Percentiles rank a stretch among this genome's conserved stretches.
These are phyloP conservation scores for Paradoxurus hermaphroditus DNA, from an alignment of 2,113 vertebrate species.

Conservation along the genomic window DNA sequence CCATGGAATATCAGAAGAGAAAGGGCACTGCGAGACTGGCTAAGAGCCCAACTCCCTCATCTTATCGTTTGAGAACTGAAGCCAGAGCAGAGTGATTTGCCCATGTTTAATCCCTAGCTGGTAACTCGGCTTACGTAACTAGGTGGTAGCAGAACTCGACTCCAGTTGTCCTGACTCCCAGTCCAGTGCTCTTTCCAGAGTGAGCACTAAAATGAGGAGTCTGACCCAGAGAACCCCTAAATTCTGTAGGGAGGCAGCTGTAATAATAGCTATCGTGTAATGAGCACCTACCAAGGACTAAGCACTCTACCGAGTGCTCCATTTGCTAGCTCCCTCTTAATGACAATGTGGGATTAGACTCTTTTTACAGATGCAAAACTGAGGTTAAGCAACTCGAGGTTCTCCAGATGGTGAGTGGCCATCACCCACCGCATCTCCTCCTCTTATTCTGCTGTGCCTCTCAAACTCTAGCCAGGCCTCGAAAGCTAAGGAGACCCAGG, in stretches of 20 bases:
- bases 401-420: background rate
- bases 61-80: background rate
- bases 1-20: background rate
- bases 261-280: background rate
- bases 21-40: background rate
- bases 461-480: background rate
- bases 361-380: background rate
- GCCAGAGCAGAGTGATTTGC: background rate
- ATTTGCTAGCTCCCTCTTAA: constrained; percentile 13
- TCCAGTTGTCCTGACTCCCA: background rate
- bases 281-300: background rate
- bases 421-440: background rate
- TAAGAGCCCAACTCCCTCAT: background rate
- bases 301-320: background rate
- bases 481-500: background rate
- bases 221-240: background rate
- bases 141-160: background rate
- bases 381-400: background rate
- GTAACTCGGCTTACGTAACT: background rate
- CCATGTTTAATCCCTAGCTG: background rate
- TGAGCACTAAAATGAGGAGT: background rate
- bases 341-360: background rate
- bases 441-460: background rate
- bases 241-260: background rate
- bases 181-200: constrained; percentile 29